Base-by-base conservation (phyloP, 2,888 invertebrate species). In the Drosophila nigricruria region DNA sequence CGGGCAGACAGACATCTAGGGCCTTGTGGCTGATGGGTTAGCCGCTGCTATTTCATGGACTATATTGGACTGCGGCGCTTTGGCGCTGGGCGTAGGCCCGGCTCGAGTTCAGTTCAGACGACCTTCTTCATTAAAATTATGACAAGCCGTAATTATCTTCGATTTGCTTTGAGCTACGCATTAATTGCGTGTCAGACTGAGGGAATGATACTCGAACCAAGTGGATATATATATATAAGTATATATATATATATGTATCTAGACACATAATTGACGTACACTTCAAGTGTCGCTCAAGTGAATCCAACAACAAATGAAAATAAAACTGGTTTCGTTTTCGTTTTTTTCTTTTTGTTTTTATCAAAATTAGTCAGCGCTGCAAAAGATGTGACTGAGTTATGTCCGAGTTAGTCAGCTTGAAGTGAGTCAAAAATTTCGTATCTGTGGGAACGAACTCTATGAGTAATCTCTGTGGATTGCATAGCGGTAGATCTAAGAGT, bases 41-140 rank as follows among this genome's bases (percentile, higher is more conserved):
- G 64, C 81, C 70, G 63, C 65, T 62, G 65, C 81, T 58, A 81
- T 84, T 84, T 65, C 84, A 87, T 87, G 81, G 73, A 69, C 79
- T 81, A 83, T 83, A 74, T 79, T 76, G 65, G 52, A 50, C 20
- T 57, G 52, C 12, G 25, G 10, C 12, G 45, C 5, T 20, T 6
- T 12, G 23, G 36, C 10, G 14, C 45, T 43, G 40, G 40, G 47
- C 52, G 25, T 34, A 40, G 54, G 27, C 27, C 64, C 36, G 64
- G 57, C 50, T 64, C 47, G 73, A 71, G 88, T 78, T 84, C 72
- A 64, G 64, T 50, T 77, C 43, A 57, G 34, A 58, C 79, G 86
- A 87, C 90, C 86, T 87, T 89, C 90, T 82, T 89, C 86, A 87
- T 89, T 87, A 89, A 89, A 87, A 85, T 86, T 87, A 89, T 87